Base-by-base conservation (phyloP, 2,888 invertebrate species). In the Callosobruchus maculatus region DNA sequence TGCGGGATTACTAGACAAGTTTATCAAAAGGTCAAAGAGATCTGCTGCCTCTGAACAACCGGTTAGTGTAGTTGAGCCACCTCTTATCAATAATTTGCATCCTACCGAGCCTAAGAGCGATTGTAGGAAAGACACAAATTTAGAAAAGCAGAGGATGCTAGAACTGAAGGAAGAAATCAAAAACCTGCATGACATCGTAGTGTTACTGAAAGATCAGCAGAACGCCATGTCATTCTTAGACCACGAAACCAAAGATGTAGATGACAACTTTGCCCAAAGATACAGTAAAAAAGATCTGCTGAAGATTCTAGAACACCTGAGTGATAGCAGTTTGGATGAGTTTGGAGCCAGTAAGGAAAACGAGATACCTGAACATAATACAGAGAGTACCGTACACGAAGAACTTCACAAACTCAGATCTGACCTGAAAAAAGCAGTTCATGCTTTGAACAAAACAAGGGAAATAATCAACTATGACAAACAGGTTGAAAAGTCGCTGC, bases 171-270 rank as follows among this genome's bases (percentile, higher is more conserved):
- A 78, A 21, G 86, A 87, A 81, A 78, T 87, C 5, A 77, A 78
- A 30, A 85, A 86, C 78, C 72, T 87, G 2, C 80, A 84, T 72
- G 81, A 84, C 22, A 74, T 86, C 7, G 82, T 86, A 21, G 77
- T 81, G 66, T 76, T 85, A 21, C 74, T 86, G 20, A 82, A 80
- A 74, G 85, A 86, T 70, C 86, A 86, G 76, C 84, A 86, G 74
- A 77, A 81, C 26, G 77, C 84, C 22, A 74, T 86, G 21, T 80
- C 81, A 20, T 77, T 80, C 20, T 75, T 85, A 21, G 80, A 81
- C 70, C 75, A 81, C 70, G 71, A 73, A 22, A 73, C 71, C 30
- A 73, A 70, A 22, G 67, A 76, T 5, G 68, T 73, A 13, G 74
- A 79, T 18, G 74, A 70, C 0, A 74, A 77, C 67, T 70, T 74